Conservation (phyloP, 2,797 vertebrate genomes). For the Pempheris klunzingeri region DNA sequence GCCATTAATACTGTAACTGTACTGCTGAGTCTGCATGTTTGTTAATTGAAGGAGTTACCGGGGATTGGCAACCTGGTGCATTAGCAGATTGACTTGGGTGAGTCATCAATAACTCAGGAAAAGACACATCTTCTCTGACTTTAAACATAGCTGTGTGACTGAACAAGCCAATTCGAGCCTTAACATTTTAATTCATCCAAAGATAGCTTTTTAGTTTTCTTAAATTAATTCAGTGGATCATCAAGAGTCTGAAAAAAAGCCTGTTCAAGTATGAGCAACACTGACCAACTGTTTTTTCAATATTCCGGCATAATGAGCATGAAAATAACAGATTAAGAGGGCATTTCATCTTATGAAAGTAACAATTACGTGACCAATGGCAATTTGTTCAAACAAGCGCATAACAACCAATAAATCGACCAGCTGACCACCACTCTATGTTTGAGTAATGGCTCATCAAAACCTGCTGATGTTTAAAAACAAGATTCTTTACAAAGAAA, state of each 20-base stretch:
- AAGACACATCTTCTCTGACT: not conserved
- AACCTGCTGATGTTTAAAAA: constrained; percentile 14
- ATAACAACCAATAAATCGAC: no score
- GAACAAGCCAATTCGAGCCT: not conserved
- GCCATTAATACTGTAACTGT: constrained; percentile 25
- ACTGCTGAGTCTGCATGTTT: constrained; percentile 48
- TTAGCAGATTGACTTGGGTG: constrained; percentile 48
- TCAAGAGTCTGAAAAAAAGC: not conserved
- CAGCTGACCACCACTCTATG: not conserved
- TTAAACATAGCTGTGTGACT: not conserved
- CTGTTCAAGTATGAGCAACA: not conserved
- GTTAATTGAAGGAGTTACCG: constrained; percentile 38
- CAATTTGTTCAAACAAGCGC: no score
- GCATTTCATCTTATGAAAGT: no score
- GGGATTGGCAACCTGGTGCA: constrained; percentile 33
- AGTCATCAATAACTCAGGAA: constrained; percentile 30
- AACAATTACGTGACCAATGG: no score
- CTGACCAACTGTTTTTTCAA: constrained; percentile 1
- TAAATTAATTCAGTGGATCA: not conserved
- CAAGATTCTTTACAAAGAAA: not conserved
- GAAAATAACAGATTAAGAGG: no score
- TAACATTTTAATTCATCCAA: not conserved
- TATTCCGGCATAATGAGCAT: constrained; percentile 5
- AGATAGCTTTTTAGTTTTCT: not conserved
- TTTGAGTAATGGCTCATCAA: constrained; percentile 1